Percentiles rank a stretch among this genome's conserved stretches.
Evolutionary conservation across 2,113 vertebrate genomes (phyloP).

Genomic region (Lampris megalopsis): DNA sequence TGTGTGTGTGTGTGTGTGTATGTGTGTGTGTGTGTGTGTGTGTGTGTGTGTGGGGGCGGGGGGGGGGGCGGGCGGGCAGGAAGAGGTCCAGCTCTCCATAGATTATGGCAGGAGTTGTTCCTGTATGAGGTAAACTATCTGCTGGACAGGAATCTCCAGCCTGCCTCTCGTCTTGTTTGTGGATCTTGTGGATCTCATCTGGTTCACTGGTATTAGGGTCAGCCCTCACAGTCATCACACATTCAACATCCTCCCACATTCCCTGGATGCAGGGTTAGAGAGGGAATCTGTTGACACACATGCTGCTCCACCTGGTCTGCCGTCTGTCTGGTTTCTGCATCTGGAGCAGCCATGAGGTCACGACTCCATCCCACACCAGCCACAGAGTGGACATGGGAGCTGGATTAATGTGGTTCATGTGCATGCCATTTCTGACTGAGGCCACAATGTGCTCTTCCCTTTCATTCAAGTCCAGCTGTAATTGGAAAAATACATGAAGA

Average conservation of each 20-base stretch:
- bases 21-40: no score
- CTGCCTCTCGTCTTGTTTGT: no score
- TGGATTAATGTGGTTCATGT: neutral
- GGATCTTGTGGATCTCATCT: no score
- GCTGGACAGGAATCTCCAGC: no score
- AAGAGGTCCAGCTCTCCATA: no score
- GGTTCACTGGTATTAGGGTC: neutral
- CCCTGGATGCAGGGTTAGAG: neutral
- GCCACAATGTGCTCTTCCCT: neutral
- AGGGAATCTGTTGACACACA: neutral
- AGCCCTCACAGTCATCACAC: neutral
- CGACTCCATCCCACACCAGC: neutral
- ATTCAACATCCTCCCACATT: neutral
- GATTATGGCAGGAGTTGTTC: no score
- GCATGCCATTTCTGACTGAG: neutral
- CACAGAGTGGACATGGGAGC: neutral
- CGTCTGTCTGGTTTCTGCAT: neutral
- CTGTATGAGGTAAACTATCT: no score
- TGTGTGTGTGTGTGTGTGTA: no score
- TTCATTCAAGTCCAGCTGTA: neutral
- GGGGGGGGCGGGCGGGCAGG: no score
- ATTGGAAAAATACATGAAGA: slow-evolving; percentile 27
- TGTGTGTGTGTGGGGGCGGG: no score
- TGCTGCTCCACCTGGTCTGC: neutral
- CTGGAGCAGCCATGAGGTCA: neutral